Percentiles rank a stretch among this genome's conserved stretches.
Conservation (phyloP, 2,888 invertebrate genomes). For the Phyto melanocephala region DNA sequence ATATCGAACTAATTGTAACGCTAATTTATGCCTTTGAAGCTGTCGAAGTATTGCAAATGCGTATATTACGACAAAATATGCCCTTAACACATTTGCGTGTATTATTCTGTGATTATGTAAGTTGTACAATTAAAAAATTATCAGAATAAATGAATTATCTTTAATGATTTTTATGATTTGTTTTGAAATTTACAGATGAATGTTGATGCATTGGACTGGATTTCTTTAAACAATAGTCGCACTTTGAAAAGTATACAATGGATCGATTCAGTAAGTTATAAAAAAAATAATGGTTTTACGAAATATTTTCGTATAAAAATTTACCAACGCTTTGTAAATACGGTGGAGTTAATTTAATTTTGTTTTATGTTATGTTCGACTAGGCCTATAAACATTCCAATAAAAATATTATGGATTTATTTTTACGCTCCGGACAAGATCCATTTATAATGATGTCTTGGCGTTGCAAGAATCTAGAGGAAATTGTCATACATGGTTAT, state of each 20-base stretch:
- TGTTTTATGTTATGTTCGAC: conserved; percentile 38
- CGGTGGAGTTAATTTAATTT: too few relatives aligned
- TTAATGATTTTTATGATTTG: not conserved
- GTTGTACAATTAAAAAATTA: conserved; percentile 61
- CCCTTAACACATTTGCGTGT: conserved; percentile 86
- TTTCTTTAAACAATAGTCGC: conserved; percentile 75
- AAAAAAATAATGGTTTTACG: too few relatives aligned
- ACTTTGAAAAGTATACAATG: conserved; percentile 78
- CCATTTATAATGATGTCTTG: conserved; percentile 83
- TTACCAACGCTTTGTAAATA: too few relatives aligned
- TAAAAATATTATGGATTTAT: conserved; percentile 73
- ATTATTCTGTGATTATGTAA: conserved; percentile 85
- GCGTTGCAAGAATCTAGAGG: conserved; percentile 80
- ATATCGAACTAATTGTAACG: conserved; percentile 76
- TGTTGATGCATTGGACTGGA: conserved; percentile 76
- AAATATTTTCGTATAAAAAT: too few relatives aligned
- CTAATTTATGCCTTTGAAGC: conserved; percentile 85
- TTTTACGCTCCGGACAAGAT: conserved; percentile 76
- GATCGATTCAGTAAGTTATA: conserved; percentile 75
- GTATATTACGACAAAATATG: conserved; percentile 84
- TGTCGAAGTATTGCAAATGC: conserved; percentile 81
- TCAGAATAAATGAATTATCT: not conserved
- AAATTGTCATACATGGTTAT: conserved; percentile 81
- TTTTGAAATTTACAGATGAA: conserved; percentile 73
- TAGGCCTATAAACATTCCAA: conserved; percentile 74